Conservation (phyloP, 2,888 invertebrate genomes). For the Malthinus seriepunctatus region DNA sequence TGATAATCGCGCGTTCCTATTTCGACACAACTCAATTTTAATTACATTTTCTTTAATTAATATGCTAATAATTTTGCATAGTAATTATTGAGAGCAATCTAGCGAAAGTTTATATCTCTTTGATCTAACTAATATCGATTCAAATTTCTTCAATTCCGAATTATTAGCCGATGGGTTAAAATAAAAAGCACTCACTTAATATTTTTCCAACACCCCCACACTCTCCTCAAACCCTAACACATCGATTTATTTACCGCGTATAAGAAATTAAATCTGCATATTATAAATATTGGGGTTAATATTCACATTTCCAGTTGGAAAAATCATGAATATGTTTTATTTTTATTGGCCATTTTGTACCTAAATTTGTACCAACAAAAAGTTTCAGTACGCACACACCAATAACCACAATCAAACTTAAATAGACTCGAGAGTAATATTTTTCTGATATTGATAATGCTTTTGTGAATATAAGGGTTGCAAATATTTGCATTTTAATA, state of each 20-base stretch:
- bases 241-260: constrained; percentile 33
- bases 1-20: constrained; percentile 54
- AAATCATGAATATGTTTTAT: constrained; percentile 58
- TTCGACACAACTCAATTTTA: constrained; percentile 57
- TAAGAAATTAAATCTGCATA: constrained; percentile 42
- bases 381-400: constrained; percentile 40
- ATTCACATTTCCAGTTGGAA: constrained; percentile 52
- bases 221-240: too few relatives aligned
- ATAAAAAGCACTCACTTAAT: too few relatives aligned
- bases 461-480: constrained; percentile 41
- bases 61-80: constrained; percentile 60
- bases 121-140: constrained; percentile 48
- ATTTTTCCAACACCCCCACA: too few relatives aligned
- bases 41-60: constrained; percentile 60
- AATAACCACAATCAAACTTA: constrained; percentile 35
- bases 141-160: constrained; percentile 16
- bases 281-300: constrained; percentile 44
- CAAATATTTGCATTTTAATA: constrained; percentile 57
- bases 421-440: constrained; percentile 42
- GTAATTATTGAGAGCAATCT: constrained; percentile 59
- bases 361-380: constrained; percentile 50
- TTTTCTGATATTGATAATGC: constrained; percentile 41
- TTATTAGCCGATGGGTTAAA: too few relatives aligned
- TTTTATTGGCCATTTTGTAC: constrained; percentile 56
- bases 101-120: constrained; percentile 56